Base-by-base conservation (phyloP, 2,888 invertebrate genomes). In the Antitype chi region DNA sequence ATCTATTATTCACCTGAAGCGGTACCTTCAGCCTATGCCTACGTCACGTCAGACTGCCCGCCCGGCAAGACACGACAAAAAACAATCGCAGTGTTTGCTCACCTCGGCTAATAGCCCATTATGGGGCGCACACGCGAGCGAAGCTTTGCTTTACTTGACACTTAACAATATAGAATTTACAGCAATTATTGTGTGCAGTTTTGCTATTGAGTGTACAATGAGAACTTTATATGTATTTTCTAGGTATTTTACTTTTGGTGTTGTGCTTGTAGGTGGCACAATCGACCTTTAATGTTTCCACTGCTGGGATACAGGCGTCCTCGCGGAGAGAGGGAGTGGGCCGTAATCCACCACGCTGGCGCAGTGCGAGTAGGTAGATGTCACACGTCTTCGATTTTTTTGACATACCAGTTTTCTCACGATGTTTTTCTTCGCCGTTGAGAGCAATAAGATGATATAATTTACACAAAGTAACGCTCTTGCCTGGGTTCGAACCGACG, bases 1-100 rank as follows among this genome's bases (percentile, higher is more conserved):
- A 60, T 66, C 17, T 68, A 43, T 70, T 59, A 66, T 77, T 66
- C 63, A 38, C 25, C 17, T 63, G 57, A 83, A 82, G 28, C 53
- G 38, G 52, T 79, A 49, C 13, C 28, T 60, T 38, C 52, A 43
- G 32, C 23, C 67, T 70, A 63, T 49, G 32, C 67, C 55, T 71
- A 78, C 80, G 84, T 70, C 60, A 78, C 68, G 63, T 68, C 66
- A 67, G 81, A 49, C 59, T 64, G 68, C 57, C 87, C 71, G 80
- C 69, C 60, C 55, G 59, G 76, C 67, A 72, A 74, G 68, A 63
- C 92, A 91, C 91, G 92, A 89, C 86, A 90, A 84, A 92, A 93
- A 94, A 92, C 93, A 93, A 93, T 93, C 89, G 84, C 84, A 81
- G 85, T 93, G 93, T 94, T 94, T 93, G 89, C 91, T 90, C 85